Percentiles rank a stretch among this genome's conserved stretches.
These are phyloP conservation scores for Cyphomyrus plagiostoma DNA, from an alignment of 2,113 vertebrate species.

Conservation along the genomic window DNA sequence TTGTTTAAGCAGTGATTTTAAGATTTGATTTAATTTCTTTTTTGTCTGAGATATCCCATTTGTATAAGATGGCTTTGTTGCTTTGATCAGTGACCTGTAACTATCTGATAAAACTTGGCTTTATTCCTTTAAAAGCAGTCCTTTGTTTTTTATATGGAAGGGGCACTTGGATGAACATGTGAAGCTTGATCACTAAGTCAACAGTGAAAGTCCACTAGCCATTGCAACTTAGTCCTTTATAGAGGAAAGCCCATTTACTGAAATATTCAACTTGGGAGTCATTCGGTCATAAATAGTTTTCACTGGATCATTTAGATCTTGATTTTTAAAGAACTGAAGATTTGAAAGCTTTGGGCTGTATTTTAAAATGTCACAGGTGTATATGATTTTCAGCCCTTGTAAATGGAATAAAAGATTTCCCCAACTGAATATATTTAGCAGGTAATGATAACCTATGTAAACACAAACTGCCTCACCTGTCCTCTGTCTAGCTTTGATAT, in stretches of 20 bases:
- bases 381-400: not conserved
- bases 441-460: not conserved
- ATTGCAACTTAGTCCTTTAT: not conserved
- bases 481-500: not conserved
- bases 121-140: not conserved
- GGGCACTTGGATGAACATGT: constrained; percentile 1
- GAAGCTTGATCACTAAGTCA: not conserved
- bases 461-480: not conserved
- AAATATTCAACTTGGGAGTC: not conserved
- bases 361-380: not conserved
- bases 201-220: constrained; percentile 8
- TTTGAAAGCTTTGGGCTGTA: not conserved
- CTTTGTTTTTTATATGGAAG: not conserved
- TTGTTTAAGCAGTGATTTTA: not conserved
- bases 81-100: not conserved
- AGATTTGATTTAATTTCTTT: not conserved
- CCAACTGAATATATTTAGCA: not conserved
- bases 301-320: not conserved
- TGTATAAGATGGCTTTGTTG: not conserved
- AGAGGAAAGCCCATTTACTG: not conserved
- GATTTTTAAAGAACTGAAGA: not conserved
- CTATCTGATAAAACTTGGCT: not conserved
- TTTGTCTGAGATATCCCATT: not conserved
- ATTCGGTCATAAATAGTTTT: not conserved
- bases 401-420: not conserved